Evolutionary conservation across 1,140 invertebrate genomes (phyloP), one percentile per base, ranked within the genome.

Genomic region (Drosophila orena): DNA sequence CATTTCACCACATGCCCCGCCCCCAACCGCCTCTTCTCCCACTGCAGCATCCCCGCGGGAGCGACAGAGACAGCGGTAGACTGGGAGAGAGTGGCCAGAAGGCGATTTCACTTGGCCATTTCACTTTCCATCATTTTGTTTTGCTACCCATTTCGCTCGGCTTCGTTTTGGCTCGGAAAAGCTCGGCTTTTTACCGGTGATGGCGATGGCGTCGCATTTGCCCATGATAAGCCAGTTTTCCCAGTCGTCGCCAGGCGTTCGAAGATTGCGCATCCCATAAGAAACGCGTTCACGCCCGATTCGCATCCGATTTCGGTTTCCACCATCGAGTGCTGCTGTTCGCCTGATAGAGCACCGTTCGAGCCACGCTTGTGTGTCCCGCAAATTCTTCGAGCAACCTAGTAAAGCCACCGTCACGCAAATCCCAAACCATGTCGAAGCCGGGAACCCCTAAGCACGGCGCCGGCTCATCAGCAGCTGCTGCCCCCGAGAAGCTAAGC

Each of bases 61-160:
- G 27, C 53, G 17, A 42, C 17, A 24, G 46, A 20, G 46, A 37
- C n/a, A 35, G 56, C 35, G 34, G 22, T 22, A 8, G 46, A 5
- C 10, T 4, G n/a, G 12, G 8, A 35, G 12, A 17, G 40, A 38
- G 24, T 43, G 71, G 58, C 38, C 61, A 22, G 37, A 56, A 27
- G 71, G 46, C 49, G 47, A 57, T 58, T 65, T 61, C 27, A 54
- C 24, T 62, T 79, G 64, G 57, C 71, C 70, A 79, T 79, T 77
- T 77, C 79, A 89, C 53, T 83, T 80, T 80, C 71, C 68, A 54
- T 66, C 64, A 83, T 80, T 85, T 85, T 85, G 81, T 85, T 85
- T 85, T 85, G 81, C 81, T 85, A 59, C 60, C 62, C 59, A 50
- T 49, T 76, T 84, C 81, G 56, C 70, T 22, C 40, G 27, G 57